Evolutionary conservation across 2,113 vertebrate genomes (phyloP).

Genomic region (Tiliqua scincoides): DNA sequence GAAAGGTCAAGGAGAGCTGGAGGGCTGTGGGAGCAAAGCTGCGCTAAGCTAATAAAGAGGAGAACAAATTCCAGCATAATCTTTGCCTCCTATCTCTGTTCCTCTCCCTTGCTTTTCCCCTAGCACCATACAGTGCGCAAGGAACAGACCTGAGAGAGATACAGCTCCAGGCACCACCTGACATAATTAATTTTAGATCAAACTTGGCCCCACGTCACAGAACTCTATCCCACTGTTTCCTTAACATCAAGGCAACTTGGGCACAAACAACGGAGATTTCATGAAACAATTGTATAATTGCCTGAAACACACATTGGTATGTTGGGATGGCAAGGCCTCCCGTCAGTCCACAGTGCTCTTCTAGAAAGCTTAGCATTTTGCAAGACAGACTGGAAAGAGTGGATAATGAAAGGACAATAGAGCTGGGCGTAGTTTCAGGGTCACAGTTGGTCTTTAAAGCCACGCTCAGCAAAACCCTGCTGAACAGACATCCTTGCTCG

Average conservation of each 20-base stretch:
- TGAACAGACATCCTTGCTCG: neutral
- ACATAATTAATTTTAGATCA: constrained; percentile 40
- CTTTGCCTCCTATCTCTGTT: neutral
- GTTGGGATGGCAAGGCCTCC: neutral
- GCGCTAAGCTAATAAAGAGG: constrained; percentile 25
- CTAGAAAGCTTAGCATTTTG: constrained; percentile 1
- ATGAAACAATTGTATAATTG: constrained; percentile 20
- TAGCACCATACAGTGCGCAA: constrained; percentile 33
- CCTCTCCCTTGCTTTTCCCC: constrained; percentile 31
- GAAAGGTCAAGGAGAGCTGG: neutral
- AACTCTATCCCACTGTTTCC: constrained; percentile 2
- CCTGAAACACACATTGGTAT: neutral
- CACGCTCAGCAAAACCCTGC: constrained; percentile 13
- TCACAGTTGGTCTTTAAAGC: neutral
- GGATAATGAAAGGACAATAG: neutral
- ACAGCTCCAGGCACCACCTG: constrained; percentile 23
- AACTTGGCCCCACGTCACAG: neutral
- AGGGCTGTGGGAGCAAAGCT: constrained; percentile 9
- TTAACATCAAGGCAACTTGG: constrained; percentile 37
- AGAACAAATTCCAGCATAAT: constrained; percentile 7
- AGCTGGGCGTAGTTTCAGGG: constrained; percentile 22
- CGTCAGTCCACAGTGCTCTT: neutral
- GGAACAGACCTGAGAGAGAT: constrained; percentile 12
- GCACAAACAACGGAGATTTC: constrained; percentile 9
- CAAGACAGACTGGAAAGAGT: constrained; percentile 20